Conservation (phyloP, 2,113 vertebrate genomes). For the Probosciger aterrimus region DNA sequence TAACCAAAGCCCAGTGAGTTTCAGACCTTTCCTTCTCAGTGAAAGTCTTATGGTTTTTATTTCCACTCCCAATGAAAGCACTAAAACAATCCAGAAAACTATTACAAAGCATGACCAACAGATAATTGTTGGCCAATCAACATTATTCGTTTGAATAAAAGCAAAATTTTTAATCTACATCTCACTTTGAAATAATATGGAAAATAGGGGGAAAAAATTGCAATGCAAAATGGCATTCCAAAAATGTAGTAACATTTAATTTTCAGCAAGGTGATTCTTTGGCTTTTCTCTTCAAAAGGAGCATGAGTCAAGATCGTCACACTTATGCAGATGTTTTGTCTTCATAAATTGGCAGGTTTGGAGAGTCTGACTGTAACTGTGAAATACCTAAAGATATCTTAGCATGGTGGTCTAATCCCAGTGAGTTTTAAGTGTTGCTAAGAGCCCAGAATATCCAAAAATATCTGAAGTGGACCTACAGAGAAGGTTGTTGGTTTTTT, state of each 20-base stretch:
- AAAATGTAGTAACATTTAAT: not conserved
- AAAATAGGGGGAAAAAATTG: not conserved
- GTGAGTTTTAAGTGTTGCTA: not conserved
- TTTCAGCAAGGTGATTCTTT: not conserved
- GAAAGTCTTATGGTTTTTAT: not conserved
- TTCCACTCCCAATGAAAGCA: slow-evolving; percentile 21
- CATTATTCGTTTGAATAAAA: not conserved
- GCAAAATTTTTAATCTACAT: not conserved
- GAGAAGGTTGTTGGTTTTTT: not conserved
- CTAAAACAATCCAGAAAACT: not conserved
- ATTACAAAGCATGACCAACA: not conserved
- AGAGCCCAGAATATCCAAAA: not conserved
- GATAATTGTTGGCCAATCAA: slow-evolving; percentile 14
- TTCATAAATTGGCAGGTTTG: not conserved
- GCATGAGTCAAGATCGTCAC: slow-evolving; percentile 5
- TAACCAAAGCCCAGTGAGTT: not conserved
- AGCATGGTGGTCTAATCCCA: not conserved
- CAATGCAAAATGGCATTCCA: not conserved
- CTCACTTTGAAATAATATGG: slow-evolving; percentile 15
- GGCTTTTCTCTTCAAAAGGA: slow-evolving; percentile 19
- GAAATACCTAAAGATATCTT: not conserved
- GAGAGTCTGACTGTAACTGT: not conserved
- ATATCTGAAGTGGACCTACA: not conserved
- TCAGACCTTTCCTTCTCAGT: slow-evolving; percentile 4
- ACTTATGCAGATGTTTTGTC: not conserved